Evolutionary conservation across 2,888 invertebrate species (phyloP).

Genomic region (Drosophila ochracea): DNA sequence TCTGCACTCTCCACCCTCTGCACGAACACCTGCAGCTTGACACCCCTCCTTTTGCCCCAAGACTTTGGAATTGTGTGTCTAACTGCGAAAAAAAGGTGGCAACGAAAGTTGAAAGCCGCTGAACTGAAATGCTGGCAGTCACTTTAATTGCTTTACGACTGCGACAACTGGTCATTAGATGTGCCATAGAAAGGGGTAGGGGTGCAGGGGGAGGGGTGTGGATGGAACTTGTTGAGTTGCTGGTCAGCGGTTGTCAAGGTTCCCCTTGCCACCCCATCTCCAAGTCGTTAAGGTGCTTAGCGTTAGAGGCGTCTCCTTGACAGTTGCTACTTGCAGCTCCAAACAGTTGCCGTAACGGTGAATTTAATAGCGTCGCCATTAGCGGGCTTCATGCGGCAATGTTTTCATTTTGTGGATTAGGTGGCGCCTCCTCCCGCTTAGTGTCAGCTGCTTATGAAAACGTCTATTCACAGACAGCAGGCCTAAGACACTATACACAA

Average conservation of each 20-base stretch:
- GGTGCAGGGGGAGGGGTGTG: fast-evolving
- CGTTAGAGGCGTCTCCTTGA: slow-evolving; percentile 59
- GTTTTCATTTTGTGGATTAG: slow-evolving; percentile 46
- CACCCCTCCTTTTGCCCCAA: slow-evolving; percentile 45
- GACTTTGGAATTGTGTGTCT: slow-evolving; percentile 26
- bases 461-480: slow-evolving; percentile 4
- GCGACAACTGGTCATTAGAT: slow-evolving; percentile 70
- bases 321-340: slow-evolving; percentile 21
- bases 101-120: slow-evolving; percentile 58
- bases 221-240: slow-evolving; percentile 56
- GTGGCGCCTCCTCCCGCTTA: slow-evolving; percentile 23
- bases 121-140: slow-evolving; percentile 50
- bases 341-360: slow-evolving; percentile 21
- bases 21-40: slow-evolving; percentile 12
- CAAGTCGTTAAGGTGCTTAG: slow-evolving; percentile 78
- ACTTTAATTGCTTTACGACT: slow-evolving; percentile 73
- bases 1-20: background rate
- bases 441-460: slow-evolving; percentile 32
- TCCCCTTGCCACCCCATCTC: background rate
- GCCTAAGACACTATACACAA: background rate
- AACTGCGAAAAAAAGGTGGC: slow-evolving; percentile 10
- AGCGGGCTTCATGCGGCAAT: slow-evolving; percentile 64
- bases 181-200: slow-evolving; percentile 10
- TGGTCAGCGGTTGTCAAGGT: slow-evolving; percentile 41
- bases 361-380: slow-evolving; percentile 55